Evolutionary conservation across 1,140 invertebrate genomes (phyloP).

Genomic region (Coenobita brevimanus): DNA sequence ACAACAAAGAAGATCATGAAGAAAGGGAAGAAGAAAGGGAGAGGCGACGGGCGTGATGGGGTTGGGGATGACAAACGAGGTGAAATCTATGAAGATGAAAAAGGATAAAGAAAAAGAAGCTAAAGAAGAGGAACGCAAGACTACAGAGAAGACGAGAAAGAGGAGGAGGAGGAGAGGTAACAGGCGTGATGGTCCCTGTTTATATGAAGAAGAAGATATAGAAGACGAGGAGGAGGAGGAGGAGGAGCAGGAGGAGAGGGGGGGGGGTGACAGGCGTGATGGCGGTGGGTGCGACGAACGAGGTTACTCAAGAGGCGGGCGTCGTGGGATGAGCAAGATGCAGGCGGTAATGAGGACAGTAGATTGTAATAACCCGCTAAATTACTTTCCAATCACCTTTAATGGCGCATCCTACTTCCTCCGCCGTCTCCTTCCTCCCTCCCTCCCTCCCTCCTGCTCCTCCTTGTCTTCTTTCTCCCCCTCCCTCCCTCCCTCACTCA

Average conservation of each 20-base stretch:
- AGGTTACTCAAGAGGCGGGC: background rate
- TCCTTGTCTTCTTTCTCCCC: background rate
- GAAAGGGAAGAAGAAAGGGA: background rate
- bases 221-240: background rate
- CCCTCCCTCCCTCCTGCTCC: background rate
- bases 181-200: background rate
- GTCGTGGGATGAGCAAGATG: conserved; percentile 37
- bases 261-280: background rate
- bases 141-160: background rate
- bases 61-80: background rate
- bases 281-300: background rate
- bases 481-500: conserved; percentile 1
- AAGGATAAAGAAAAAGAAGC: background rate
- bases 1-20: background rate
- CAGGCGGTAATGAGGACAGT: conserved; percentile 55
- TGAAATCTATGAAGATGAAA: background rate
- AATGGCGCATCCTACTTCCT: conserved; percentile 9
- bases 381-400: conserved; percentile 60
- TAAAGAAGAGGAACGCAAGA: background rate
- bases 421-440: background rate
- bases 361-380: conserved; percentile 54
- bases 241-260: background rate
- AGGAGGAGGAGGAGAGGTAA: background rate
- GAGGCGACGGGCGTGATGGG: background rate
- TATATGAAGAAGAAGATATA: background rate